These are phyloP conservation scores for Carabus problematicus DNA, from an alignment of 2,888 invertebrate genomes.

Conservation along the genomic window DNA sequence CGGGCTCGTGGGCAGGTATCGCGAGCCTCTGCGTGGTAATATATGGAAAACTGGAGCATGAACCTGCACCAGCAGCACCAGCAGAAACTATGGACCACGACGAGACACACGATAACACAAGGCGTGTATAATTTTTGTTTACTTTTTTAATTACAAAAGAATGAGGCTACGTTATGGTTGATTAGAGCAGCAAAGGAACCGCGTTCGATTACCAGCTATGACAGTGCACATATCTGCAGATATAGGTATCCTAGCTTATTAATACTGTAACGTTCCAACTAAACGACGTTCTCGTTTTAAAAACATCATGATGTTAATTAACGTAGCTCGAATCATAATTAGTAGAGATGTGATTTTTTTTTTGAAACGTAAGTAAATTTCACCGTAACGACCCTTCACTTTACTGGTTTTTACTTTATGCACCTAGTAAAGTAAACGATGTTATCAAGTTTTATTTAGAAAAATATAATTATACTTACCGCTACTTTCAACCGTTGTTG, in stretches of 20 bases:
- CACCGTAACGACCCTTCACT: constrained; percentile 35
- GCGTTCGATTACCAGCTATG: constrained; percentile 52
- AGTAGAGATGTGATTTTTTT: constrained; percentile 33
- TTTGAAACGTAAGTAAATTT: constrained; percentile 25
- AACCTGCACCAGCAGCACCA: too few relatives aligned
- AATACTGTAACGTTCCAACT: constrained; percentile 31
- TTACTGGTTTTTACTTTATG: constrained; percentile 27
- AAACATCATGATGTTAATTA: constrained; percentile 41
- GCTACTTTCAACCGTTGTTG: too few relatives aligned
- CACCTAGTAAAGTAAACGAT: not conserved
- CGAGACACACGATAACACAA: constrained; percentile 1
- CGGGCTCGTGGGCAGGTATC: not conserved
- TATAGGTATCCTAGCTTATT: constrained; percentile 35
- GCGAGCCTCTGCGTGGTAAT: constrained; percentile 3
- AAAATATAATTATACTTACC: too few relatives aligned
- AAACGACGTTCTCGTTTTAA: constrained; percentile 13
- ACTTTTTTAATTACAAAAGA: constrained; percentile 50
- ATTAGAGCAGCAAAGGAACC: constrained; percentile 47
- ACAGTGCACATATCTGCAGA: constrained; percentile 49
- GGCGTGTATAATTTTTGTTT: constrained; percentile 48
- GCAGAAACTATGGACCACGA: constrained; percentile 32
- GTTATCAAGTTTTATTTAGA: not conserved
- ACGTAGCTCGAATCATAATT: constrained; percentile 37
- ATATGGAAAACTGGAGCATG: constrained; percentile 32
- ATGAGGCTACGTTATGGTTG: constrained; percentile 48